These are phyloP conservation scores for Hermetia illucens DNA, from an alignment of 1,140 invertebrate species.

Conservation along the genomic window DNA sequence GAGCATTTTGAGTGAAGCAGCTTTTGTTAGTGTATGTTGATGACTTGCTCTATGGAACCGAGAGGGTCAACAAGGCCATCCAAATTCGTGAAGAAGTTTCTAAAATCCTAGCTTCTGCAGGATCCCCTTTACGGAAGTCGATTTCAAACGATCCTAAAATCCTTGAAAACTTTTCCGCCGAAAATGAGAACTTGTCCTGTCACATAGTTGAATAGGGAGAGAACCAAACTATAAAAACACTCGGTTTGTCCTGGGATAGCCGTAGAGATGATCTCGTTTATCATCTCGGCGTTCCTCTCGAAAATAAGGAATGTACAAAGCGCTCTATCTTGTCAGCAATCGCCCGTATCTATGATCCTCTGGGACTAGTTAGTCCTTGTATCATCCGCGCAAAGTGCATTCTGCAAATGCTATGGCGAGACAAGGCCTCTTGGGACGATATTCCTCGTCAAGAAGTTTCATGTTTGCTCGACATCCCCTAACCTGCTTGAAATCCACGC, in stretches of 20 bases:
- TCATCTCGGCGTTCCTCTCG: neutral
- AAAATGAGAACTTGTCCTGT: too few relatives aligned
- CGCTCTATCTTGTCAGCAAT: conserved; percentile 17
- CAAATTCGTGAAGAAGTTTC: too few relatives aligned
- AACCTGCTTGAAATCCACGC: conserved; percentile 11
- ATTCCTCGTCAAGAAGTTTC: conserved; percentile 12
- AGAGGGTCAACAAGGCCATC: too few relatives aligned
- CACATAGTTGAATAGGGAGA: too few relatives aligned
- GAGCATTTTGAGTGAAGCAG: too few relatives aligned
- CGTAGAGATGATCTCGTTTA: conserved; percentile 12
- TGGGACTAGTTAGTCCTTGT: conserved; percentile 21
- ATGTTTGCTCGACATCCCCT: neutral
- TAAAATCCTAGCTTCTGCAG: too few relatives aligned
- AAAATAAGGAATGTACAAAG: conserved; percentile 11
- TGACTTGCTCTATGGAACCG: too few relatives aligned
- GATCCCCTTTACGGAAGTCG: too few relatives aligned
- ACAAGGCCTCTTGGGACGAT: conserved; percentile 26
- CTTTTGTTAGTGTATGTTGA: too few relatives aligned
- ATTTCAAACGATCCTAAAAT: too few relatives aligned
- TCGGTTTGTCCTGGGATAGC: conserved; percentile 19
- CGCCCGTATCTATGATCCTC: conserved; percentile 20
- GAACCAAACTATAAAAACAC: conserved; percentile 11
- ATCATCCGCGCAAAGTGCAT: conserved; percentile 12
- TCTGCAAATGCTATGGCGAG: conserved; percentile 13
- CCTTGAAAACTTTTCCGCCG: too few relatives aligned